Percentiles rank a stretch among this genome's conserved stretches.
Conservation (phyloP, 2,113 vertebrate species). For the Riparia riparia region DNA sequence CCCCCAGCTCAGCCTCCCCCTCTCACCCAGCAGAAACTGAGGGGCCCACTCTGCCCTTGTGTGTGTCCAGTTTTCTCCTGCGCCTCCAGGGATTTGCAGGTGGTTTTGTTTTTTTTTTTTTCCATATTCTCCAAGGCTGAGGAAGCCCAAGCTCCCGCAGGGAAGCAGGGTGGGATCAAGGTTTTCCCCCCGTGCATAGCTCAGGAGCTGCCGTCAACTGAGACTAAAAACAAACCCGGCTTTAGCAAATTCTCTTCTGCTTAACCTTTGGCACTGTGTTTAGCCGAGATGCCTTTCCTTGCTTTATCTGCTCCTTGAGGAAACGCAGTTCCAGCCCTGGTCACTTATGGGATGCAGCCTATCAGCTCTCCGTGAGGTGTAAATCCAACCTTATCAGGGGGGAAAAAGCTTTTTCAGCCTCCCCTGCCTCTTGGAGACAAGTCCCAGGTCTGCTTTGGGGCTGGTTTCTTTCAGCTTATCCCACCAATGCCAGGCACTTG, state of each 20-base stretch:
- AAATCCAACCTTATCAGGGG: slow-evolving; percentile 64
- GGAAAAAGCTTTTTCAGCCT: slow-evolving; percentile 60
- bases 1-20: background rate
- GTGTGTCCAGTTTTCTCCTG: background rate
- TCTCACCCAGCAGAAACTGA: rapidly evolving
- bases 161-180: background rate
- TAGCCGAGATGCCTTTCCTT: background rate
- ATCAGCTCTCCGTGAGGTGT: slow-evolving; percentile 50
- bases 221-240: slow-evolving; percentile 1
- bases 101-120: background rate
- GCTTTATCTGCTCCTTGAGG: slow-evolving; percentile 40
- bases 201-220: background rate
- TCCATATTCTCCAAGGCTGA: background rate
- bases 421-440: background rate
- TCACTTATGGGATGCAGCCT: background rate
- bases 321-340: background rate
- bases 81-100: background rate
- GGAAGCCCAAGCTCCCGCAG: background rate
- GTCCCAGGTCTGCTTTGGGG: background rate
- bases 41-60: rapidly evolving
- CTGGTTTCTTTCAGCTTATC: slow-evolving; percentile 44
- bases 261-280: slow-evolving; percentile 43
- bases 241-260: background rate
- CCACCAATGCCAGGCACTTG: background rate
- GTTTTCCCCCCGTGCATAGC: rapidly evolving